Percentiles rank a stretch among this genome's conserved stretches.
Evolutionary conservation across 2,888 invertebrate species (phyloP).

Genomic region (Apamea sordens): DNA sequence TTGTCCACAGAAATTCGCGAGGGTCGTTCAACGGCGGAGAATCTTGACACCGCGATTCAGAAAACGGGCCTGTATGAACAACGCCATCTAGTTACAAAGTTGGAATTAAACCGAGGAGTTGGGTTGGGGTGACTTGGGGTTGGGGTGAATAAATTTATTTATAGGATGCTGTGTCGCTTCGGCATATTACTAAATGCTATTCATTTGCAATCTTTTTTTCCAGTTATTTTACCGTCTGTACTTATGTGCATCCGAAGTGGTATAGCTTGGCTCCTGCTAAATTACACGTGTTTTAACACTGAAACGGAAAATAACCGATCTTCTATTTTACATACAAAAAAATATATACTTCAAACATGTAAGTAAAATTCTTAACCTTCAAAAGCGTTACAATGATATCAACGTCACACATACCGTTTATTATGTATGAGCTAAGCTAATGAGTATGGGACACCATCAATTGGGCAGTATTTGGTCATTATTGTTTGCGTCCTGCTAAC

Average conservation of each 20-base stretch:
- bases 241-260: neutral
- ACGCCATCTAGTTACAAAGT: conserved; percentile 32
- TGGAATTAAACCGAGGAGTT: neutral
- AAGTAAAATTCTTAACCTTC: neutral
- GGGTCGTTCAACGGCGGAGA: conserved; percentile 21
- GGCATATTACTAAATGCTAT: neutral
- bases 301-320: neutral
- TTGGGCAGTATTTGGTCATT: conserved; percentile 16
- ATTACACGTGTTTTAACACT: neutral
- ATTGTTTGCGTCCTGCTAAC: conserved; percentile 22
- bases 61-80: conserved; percentile 13
- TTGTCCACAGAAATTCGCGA: neutral
- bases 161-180: neutral
- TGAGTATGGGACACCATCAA: conserved; percentile 19
- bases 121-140: neutral
- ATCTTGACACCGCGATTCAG: conserved; percentile 44
- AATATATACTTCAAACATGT: neutral
- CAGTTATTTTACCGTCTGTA: neutral
- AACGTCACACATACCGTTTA: conserved; percentile 42
- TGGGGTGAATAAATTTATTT: conserved; percentile 1
- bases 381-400: conserved; percentile 17
- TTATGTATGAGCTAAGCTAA: conserved; percentile 23
- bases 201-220: neutral
- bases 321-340: neutral
- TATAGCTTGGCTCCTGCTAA: no score